Base-by-base conservation (phyloP, 2,797 vertebrate species). In the Gambelia wislizenii region DNA sequence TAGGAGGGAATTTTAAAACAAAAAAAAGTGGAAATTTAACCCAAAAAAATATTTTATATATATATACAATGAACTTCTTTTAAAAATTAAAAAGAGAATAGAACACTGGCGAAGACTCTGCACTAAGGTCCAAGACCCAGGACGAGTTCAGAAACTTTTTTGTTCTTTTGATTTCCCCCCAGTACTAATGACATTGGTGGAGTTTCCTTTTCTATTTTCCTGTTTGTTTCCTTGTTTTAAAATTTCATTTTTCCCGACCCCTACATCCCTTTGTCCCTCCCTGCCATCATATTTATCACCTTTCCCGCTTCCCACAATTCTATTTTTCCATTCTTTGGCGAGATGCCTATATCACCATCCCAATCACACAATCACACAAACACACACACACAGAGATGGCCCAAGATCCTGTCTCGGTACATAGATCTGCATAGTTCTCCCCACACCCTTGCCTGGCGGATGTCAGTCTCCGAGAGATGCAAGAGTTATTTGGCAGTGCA, bases 111-210 rank as follows among this genome's bases (percentile, higher is more conserved):
- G 98, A 98, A 98, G 97, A 98, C 98, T 99, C 98, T 98, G 97
- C 98, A 98, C 98, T 97, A 98, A 98, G 98, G 56, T 64, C 86
- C 69, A 95, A 95, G 95, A 94, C 96, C 97, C 96, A 96, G 97
- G 95, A 95, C 92, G 92, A 97, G 97, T 96, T 97, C 97, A 98
- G 98, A 98, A 98, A 96, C 98, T 97, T 98, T 98, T 42, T 83
- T 52, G 39, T 79, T 79, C 44, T 39, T 54, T 80, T 79, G 16
- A 16, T 98, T 47, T 12, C 18, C 72, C 42, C 42, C 97, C 97
- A 98, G 98, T 98, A 98, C 98, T 97, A 98, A 97, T 98, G 98
- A 98, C 98, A 98, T 98, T 98, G 98, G 98, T 99, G 99, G 96
- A 98, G 98, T 98, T 98, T 98, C 97, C 97, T 92, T 92, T 92